Base-by-base conservation (phyloP, 2,113 vertebrate species). In the Thymallus thymallus region DNA sequence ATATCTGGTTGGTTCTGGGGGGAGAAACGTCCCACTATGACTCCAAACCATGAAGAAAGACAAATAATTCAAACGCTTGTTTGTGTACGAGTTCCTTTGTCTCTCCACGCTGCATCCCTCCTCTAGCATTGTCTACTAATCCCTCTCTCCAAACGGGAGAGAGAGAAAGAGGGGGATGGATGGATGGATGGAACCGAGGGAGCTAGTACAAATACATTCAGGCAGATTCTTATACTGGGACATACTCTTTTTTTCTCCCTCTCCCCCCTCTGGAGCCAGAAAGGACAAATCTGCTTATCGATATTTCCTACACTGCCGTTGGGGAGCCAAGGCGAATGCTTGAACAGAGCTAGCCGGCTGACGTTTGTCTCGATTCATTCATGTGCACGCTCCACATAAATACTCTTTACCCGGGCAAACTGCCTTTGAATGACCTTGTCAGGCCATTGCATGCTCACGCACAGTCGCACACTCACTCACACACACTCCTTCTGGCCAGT, bases 381-480 rank as follows among this genome's bases (percentile, higher is more conserved):
- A 73, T 66, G 61, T 23, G 35, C 60, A 32, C 1, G 9, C 6
- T 51, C 12, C 7, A 20, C 41, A 32, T 22, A 66, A 30, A 51
- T 2, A 30, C 18, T 64, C n/a, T 66, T 10, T 26, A 64, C 51
- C 61, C 6, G 18, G 45, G 45, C 22, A 26, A 68, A 46, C 35
- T 20, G 63, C 26, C 2, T 60, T 29, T 29, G 24, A 26, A 65
- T 81, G 75, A 85, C 79, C 84, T 80, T 76, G 71, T 41, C 45
- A 74, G 45, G 72, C n/a, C 80, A 73, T 29, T 46, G 20, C 58
- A 24, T 5, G 13, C 61, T 12, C n/a, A 63, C 61, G 12, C 24
- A 26, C 24, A 24, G 22, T 5, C 48, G 5, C 51, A 18, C 60
- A 24, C 60, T 30, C 41, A 32, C 68, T 29, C 46, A 69, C 22